These are phyloP conservation scores for Carpatolechia fugitivella DNA, from an alignment of 2,888 invertebrate genomes.

Conservation along the genomic window DNA sequence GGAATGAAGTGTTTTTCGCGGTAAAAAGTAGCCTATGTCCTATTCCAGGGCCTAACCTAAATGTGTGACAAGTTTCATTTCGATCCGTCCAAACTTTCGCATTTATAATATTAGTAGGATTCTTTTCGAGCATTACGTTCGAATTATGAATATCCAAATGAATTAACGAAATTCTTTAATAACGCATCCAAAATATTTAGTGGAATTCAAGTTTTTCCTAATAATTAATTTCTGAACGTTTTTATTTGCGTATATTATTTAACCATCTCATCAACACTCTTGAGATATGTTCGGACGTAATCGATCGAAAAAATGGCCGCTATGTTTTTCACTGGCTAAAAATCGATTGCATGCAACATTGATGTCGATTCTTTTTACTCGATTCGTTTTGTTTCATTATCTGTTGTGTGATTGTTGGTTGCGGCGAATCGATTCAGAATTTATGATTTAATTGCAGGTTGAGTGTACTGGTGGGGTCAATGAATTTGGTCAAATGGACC, in stretches of 20 bases:
- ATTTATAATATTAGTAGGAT: too few relatives aligned
- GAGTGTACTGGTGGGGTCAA: constrained; percentile 31
- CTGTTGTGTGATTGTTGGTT: constrained; percentile 76
- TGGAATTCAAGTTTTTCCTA: constrained; percentile 39
- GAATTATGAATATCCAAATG: constrained; percentile 34
- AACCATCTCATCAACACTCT: constrained; percentile 36
- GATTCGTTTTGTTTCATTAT: constrained; percentile 73
- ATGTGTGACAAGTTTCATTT: too few relatives aligned
- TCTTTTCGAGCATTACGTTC: background rate
- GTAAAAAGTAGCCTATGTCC: too few relatives aligned
- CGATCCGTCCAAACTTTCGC: too few relatives aligned
- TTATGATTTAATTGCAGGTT: constrained; percentile 76
- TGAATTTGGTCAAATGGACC: background rate
- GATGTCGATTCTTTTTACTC: constrained; percentile 47
- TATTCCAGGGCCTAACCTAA: too few relatives aligned
- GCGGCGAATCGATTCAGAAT: constrained; percentile 68
- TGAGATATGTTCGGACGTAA: constrained; percentile 31
- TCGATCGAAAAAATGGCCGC: constrained; percentile 36
- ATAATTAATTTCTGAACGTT: constrained; percentile 49
- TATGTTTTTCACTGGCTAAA: constrained; percentile 54
- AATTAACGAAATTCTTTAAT: constrained; percentile 46
- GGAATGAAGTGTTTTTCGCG: too few relatives aligned
- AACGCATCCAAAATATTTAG: constrained; percentile 36
- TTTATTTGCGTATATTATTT: constrained; percentile 39
- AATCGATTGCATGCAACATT: constrained; percentile 60